Evolutionary conservation across 2,888 invertebrate genomes (phyloP), one percentile per base, ranked within the genome.

Genomic region (Amitus sp.): DNA sequence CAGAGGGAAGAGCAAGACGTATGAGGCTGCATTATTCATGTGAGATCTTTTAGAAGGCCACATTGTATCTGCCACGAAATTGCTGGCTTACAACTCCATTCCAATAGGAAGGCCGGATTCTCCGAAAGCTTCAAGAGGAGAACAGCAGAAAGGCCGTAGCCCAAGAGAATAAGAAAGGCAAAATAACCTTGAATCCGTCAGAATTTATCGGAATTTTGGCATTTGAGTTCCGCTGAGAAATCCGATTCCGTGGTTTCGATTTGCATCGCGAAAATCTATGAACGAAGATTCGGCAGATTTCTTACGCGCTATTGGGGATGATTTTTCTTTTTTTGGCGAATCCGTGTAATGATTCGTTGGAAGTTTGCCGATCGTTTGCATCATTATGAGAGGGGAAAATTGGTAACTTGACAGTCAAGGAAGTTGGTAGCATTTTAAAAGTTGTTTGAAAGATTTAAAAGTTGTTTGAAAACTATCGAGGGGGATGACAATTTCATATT

Each of bases 1-100:
- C 78, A 75, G 71, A 67, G 67, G 72, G 70, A 73, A 66, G 73
- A 72, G 74, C 69, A 75, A 77, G 74, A 74, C 73, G 69, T 72
- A 74, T 71, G 73, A 65, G 73, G 67, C 60, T 75, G 73, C 76
- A 78, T 78, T 78, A 78, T 78, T 77, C 78, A 77, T 77, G 63
- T 70, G 74, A 55, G 69, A 65, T 72, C 72, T 76, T 74, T 76
- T 72, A 72, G 69, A 76, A 71, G 62, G 69, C 64, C 65, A 61
- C 52, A 62, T 66, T 61, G 61, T 58, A 13, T 15, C 37, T 37
- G 66, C 65, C 64, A 47, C 65, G 62, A 72, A 73, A 76, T 73
- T 72, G 64, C 69, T 62, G 73, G 68, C 70, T 67, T 68, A 70
- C 66, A 65, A 69, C 69, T 73, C 66, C 62, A 66, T 70, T 69